Percentiles rank a stretch among this genome's conserved stretches.
These are phyloP conservation scores for Herminia tarsipennalis DNA, from an alignment of 2,888 invertebrate genomes.

Conservation along the genomic window DNA sequence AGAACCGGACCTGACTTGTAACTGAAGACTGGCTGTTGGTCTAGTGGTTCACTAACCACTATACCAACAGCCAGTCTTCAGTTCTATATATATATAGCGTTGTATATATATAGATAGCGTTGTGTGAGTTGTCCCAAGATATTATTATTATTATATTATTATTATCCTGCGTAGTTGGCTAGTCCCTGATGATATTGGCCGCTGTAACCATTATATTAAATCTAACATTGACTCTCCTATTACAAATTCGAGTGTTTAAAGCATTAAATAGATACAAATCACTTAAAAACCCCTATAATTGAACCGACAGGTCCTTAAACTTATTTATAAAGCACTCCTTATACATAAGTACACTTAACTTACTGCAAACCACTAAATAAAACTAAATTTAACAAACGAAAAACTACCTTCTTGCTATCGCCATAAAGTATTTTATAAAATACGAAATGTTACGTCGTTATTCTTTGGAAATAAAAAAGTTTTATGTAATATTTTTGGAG, in stretches of 20 bases:
- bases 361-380: background rate
- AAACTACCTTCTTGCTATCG: background rate
- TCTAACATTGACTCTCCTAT: too few relatives aligned
- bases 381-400: background rate
- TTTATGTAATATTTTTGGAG: background rate
- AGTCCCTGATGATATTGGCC: too few relatives aligned
- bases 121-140: too few relatives aligned
- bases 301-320: constrained; percentile 28
- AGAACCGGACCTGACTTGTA: too few relatives aligned
- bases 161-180: too few relatives aligned
- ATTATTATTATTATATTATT: too few relatives aligned
- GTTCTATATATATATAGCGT: too few relatives aligned
- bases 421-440: background rate
- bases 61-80: too few relatives aligned
- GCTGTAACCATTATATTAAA: too few relatives aligned
- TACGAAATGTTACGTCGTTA: background rate
- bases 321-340: constrained; percentile 12
- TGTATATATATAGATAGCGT: too few relatives aligned
- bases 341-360: constrained; percentile 5
- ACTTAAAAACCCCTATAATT: constrained; percentile 27
- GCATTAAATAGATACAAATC: constrained; percentile 8
- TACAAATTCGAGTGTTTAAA: background rate
- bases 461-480: background rate
- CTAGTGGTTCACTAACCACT: too few relatives aligned
- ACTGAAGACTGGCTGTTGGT: too few relatives aligned